Conservation (phyloP, 1,140 invertebrate genomes). For the Spodoptera litura region DNA sequence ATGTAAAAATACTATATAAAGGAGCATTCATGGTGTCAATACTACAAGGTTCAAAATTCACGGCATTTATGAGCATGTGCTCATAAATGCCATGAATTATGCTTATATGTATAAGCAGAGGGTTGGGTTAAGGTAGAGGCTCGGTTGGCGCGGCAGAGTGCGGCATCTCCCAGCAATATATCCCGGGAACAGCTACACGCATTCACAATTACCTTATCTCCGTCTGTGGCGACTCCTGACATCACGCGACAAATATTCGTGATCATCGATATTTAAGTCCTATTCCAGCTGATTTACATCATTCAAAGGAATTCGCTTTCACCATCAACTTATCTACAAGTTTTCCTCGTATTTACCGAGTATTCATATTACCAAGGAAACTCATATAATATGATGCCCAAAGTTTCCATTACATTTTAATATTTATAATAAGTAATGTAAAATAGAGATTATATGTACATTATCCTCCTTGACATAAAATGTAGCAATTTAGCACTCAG, state of each 20-base stretch:
- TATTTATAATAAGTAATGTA: neutral
- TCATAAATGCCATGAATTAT: no score
- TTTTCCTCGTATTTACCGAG: slow-evolving; percentile 21
- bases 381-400: no score
- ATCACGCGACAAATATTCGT: slow-evolving; percentile 80
- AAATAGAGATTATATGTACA: neutral
- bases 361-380: neutral
- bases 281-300: neutral
- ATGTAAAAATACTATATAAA: neutral
- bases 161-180: slow-evolving; percentile 67
- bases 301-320: slow-evolving; percentile 15
- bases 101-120: neutral
- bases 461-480: neutral
- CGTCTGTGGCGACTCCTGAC: slow-evolving; percentile 71
- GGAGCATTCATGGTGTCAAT: neutral
- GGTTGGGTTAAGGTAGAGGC: neutral
- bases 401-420: neutral
- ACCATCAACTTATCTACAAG: neutral
- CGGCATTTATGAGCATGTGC: neutral
- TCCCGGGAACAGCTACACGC: slow-evolving; percentile 77
- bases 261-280: slow-evolving; percentile 57
- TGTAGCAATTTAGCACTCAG: slow-evolving; percentile 4
- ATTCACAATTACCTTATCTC: slow-evolving; percentile 83
- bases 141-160: neutral
- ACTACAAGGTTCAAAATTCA: neutral